Base-by-base conservation (phyloP, 1,140 invertebrate species). In the Anastrepha obliqua region DNA sequence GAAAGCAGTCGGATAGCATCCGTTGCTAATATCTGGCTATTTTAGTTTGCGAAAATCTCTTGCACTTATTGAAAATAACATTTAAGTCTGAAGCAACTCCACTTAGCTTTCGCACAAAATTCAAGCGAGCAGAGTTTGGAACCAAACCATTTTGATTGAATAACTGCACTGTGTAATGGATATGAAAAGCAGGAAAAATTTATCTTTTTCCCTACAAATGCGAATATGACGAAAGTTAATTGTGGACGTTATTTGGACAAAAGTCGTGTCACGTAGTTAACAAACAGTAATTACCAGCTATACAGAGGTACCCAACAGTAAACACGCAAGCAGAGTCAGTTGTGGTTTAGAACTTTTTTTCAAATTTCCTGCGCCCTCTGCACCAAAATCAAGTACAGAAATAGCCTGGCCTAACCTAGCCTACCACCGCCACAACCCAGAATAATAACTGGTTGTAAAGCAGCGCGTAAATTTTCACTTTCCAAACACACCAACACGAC, bases 381-480 rank as follows among this genome's bases (percentile, higher is more conserved):
- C 3, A 67, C 44, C 15, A n/a, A 39, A 62, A n/a, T 2, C 60
- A 17, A n/a, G 60, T 17, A 74, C 67, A 47, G 42, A 74, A 74
- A 74, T 74, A 44, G 67, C 67, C 29, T 29, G 29, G 29, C 29
- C 29, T 29, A 29, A 29, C 29, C 29, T 29, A 29, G 29, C 29
- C 29, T 29, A 29, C 0, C 29, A 74, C 11, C 15, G 4, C 44
- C 44, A 3, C 17, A 44, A 39, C 67, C 67, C 42, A 74, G 42
- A 42, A 13, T 74, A 74, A 74, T 74, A 17, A 74, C 67, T 89
- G 88, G 89, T 89, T 90, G 90, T 89, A 87, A 88, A 89, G 88
- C 88, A 87, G 88, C 91, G 90, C 59, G 58, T 86, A 39, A 86
- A 60, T 62, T 86, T 86, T 86, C 59, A 86, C 42, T 86, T 86